Base-by-base conservation (phyloP, 2,888 invertebrate species). In the Campoletis raptor region DNA sequence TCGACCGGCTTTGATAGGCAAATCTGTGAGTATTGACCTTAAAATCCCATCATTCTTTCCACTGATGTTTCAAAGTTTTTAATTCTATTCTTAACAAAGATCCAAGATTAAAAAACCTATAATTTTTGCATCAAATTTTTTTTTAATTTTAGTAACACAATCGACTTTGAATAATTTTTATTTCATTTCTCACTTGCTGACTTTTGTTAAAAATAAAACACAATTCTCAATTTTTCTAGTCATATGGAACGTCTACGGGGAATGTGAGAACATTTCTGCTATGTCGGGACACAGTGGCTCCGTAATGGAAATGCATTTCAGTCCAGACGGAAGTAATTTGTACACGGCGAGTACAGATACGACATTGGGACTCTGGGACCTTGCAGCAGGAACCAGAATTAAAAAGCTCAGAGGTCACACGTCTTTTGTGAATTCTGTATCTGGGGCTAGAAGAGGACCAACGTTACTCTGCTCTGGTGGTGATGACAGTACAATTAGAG, bases 221-320 rank as follows among this genome's bases (percentile, higher is more conserved):
- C 8, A 48, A 48, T 18, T 30, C 2, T 8, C 45, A 30, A 36
- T 12, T 36, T 74, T 95, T 95, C 81, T 93, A 98, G 98, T 96
- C 94, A 95, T 99, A 88, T 99, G 99, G 99, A 98, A 97, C 94
- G 98, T 99, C 0, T 99, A 98, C 92, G 99, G 98, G 0, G 99
- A 99, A 93, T 99, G 99, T 94, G 99, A 99, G 92, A 99, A 99
- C 94, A 97, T 99, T 89, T 97, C 98, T 91, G 97, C 97, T 30
- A 96, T 99, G 96, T 96, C 96, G 24, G 99, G 99, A 0, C 99
- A 99, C 94, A 98, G 97, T 0, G 99, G 99, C 0, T 98, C 99
- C 2, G 95, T 99, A 1, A 97, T 99, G 97, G 99, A 99, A 94
- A 95, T 99, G 12, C 97, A 98, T 93, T 98, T 98, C 92, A 97